Percentiles rank a stretch among this genome's conserved stretches.
phyloP scores from a whole-genome alignment of 2,888 invertebrate genomes.

The Stenolophus ochropezus region DNA sequence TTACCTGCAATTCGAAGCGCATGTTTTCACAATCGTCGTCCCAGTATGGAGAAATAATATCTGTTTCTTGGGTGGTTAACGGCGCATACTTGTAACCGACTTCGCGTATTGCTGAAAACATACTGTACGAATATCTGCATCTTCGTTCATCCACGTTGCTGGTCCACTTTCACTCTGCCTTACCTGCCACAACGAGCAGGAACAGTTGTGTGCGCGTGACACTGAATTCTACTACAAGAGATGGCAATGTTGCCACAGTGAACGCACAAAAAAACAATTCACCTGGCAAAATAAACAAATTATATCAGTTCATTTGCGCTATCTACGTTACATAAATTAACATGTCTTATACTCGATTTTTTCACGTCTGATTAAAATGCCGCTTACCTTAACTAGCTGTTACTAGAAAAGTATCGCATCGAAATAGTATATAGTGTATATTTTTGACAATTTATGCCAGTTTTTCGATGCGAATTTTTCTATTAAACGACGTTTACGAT shows the following conservation, averaged over 20 bases:
- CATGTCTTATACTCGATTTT: too few species aligned
- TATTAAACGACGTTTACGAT: too few species aligned
- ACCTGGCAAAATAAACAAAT: not conserved
- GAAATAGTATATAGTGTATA: too few species aligned
- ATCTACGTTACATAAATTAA: too few species aligned
- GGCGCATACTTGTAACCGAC: conserved; percentile 51
- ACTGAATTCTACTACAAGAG: conserved; percentile 26
- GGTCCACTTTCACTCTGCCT: conserved; percentile 58
- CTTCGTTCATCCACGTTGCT: conserved; percentile 50
- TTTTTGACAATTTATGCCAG: too few species aligned
- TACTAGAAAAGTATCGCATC: too few species aligned
- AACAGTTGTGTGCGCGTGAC: conserved; percentile 42
- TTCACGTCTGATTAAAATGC: too few species aligned
- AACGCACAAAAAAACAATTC: not conserved
- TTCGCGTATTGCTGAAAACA: conserved; percentile 48
- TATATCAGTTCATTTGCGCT: not conserved
- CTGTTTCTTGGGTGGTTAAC: conserved; percentile 38
- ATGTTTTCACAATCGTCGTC: conserved; percentile 58
- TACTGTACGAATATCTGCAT: conserved; percentile 51
- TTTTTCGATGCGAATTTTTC: too few species aligned
- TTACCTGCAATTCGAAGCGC: conserved; percentile 58
- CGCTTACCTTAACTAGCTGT: too few species aligned
- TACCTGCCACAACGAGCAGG: conserved; percentile 12
- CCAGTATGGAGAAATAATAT: conserved; percentile 33
- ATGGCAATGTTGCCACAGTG: conserved; percentile 54